Conservation (phyloP, 2,113 vertebrate genomes). For the Ellobius talpinus region DNA sequence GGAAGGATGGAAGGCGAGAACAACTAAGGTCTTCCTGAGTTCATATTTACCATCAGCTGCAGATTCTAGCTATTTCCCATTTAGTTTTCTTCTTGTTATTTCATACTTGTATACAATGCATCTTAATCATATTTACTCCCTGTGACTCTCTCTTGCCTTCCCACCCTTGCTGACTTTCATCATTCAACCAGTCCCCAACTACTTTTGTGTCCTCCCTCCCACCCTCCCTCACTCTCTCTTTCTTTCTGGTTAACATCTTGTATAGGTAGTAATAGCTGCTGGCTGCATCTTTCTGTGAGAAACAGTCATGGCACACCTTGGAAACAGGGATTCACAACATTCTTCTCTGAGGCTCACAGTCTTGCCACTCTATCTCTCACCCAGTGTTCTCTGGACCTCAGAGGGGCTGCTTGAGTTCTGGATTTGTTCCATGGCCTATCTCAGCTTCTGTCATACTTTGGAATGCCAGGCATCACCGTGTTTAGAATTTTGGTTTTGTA, state of each 20-base stretch:
- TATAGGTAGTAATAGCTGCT: neutral
- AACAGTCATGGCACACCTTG: neutral
- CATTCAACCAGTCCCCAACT: no score
- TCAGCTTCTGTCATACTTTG: neutral
- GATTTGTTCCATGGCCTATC: neutral
- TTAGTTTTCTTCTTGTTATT: neutral
- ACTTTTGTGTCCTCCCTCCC: neutral
- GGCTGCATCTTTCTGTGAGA: neutral
- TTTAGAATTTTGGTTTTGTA: neutral
- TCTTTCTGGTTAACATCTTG: neutral
- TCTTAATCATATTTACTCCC: neutral
- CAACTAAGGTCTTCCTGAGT: neutral
- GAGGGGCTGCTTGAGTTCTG: neutral
- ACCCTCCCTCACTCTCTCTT: accelerated
- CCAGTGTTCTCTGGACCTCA: neutral
- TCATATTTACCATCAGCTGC: neutral
- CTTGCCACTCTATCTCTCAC: neutral
- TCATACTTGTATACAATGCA: no score
- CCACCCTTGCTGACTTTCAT: neutral
- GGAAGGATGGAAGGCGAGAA: neutral
- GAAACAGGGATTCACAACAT: neutral
- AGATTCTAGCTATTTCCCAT: neutral
- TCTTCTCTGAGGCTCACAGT: no score
- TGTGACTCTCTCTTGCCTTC: neutral
- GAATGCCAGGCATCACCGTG: neutral